Conservation (phyloP, 1,140 invertebrate genomes). For the Drosophila ananassae region DNA sequence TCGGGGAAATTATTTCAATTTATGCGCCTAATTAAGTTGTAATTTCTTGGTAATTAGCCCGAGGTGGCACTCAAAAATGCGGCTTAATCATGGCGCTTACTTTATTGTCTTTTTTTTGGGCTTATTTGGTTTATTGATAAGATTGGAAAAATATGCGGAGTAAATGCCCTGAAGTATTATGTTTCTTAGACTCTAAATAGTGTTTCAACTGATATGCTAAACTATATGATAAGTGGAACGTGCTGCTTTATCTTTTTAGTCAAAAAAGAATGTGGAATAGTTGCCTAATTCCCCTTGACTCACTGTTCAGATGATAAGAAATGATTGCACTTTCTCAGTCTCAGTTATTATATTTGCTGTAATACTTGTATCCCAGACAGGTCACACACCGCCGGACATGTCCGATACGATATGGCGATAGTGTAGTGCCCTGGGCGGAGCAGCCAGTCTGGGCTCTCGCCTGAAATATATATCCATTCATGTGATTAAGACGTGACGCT, state of each 20-base stretch:
- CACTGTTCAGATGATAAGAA: constrained; percentile 19
- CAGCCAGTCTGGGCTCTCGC: neutral
- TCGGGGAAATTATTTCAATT: constrained; percentile 26
- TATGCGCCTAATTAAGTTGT: constrained; percentile 32
- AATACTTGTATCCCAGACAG: constrained; percentile 16
- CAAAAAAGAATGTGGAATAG: neutral
- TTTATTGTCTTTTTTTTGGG: neutral
- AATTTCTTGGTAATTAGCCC: constrained; percentile 35
- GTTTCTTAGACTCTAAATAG: neutral
- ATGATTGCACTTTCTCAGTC: constrained; percentile 50
- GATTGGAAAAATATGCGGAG: neutral
- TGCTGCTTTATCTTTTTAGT: neutral
- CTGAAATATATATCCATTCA: constrained; percentile 52
- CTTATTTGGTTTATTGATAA: constrained; percentile 1
- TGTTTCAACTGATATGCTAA: neutral
- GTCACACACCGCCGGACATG: constrained; percentile 31
- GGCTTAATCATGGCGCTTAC: constrained; percentile 1
- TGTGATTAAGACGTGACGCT: constrained; percentile 63
- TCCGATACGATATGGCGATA: constrained; percentile 43
- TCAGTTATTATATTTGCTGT: neutral
- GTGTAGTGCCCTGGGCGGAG: neutral
- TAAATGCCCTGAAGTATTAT: neutral
- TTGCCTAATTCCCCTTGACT: neutral
- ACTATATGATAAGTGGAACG: neutral
- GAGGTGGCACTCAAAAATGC: constrained; percentile 4